Conservation (phyloP, 2,113 vertebrate species). For the Hydrochoerus hydrochaeris region DNA sequence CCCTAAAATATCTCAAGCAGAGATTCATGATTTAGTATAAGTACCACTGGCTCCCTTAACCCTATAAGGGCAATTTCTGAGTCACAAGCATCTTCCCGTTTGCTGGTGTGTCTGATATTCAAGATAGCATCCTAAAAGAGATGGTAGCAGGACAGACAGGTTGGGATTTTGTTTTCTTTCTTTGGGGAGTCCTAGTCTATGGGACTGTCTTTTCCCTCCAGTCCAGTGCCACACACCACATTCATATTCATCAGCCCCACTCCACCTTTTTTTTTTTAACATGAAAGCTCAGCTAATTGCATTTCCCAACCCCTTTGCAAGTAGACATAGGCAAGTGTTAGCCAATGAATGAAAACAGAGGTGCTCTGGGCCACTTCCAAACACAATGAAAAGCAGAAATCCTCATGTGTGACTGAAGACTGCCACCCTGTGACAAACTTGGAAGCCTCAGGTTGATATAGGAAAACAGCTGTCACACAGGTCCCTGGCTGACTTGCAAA, state of each 20-base stretch:
- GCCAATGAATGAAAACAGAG: not conserved
- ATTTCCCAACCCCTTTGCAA: constrained; percentile 22
- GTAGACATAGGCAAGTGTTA: not conserved
- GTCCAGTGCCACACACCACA: not conserved
- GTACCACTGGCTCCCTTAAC: no score
- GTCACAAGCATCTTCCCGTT: not conserved
- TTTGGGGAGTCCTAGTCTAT: not conserved
- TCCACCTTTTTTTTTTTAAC: not conserved
- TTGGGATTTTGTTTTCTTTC: not conserved
- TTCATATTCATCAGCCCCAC: not conserved
- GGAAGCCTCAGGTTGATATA: not conserved
- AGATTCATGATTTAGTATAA: not conserved
- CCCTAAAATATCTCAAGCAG: not conserved
- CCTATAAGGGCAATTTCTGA: not conserved
- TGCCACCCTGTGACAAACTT: not conserved
- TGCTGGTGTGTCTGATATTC: not conserved
- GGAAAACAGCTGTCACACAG: not conserved
- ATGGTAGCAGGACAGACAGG: not conserved
- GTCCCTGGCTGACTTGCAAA: not conserved
- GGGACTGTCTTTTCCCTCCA: not conserved
- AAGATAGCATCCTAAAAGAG: not conserved
- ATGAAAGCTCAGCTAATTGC: not conserved
- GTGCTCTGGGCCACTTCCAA: not conserved
- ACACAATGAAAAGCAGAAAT: not conserved
- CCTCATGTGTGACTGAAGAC: not conserved